Evolutionary conservation across 2,797 vertebrate species (phyloP).

Genomic region (Pseudomugil gertrudae): DNA sequence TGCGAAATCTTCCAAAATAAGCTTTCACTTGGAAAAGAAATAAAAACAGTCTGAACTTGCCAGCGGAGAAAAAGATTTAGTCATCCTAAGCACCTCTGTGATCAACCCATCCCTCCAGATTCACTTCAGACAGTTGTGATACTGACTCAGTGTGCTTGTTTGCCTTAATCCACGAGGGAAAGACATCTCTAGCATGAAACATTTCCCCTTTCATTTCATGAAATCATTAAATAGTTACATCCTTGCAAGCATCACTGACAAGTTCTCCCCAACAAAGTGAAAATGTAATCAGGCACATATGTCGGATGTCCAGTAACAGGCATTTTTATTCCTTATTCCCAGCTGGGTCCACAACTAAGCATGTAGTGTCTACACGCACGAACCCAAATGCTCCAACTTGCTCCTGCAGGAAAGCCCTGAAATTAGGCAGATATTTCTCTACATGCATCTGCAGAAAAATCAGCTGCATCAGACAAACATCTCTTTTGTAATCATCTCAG

Average conservation of each 20-base stretch:
- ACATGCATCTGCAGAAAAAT: constrained; percentile 7
- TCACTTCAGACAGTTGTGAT: constrained; percentile 4
- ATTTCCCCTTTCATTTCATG: not conserved
- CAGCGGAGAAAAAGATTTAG: not conserved
- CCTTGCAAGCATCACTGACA: not conserved
- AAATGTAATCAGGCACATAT: not conserved
- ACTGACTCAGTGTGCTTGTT: not conserved
- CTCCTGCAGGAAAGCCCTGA: not conserved
- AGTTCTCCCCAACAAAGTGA: not conserved
- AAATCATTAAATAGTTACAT: not conserved
- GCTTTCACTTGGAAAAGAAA: not conserved
- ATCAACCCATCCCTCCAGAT: constrained; percentile 10
- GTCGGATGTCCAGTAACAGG: not conserved
- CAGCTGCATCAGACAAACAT: not conserved
- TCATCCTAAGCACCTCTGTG: constrained; percentile 2
- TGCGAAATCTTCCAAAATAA: not conserved
- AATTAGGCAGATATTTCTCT: not conserved
- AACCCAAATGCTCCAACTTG: not conserved
- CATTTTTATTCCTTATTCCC: constrained; percentile 64
- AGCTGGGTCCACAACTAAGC: constrained; percentile 18
- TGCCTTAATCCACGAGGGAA: not conserved
- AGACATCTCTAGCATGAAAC: not conserved
- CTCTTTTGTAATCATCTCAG: constrained; percentile 7
- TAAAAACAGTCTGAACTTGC: not conserved
- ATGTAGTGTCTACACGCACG: not conserved